Evolutionary conservation across 2,113 vertebrate species (phyloP), one percentile per base, ranked within the genome.

Genomic region (Oryzias melastigma): DNA sequence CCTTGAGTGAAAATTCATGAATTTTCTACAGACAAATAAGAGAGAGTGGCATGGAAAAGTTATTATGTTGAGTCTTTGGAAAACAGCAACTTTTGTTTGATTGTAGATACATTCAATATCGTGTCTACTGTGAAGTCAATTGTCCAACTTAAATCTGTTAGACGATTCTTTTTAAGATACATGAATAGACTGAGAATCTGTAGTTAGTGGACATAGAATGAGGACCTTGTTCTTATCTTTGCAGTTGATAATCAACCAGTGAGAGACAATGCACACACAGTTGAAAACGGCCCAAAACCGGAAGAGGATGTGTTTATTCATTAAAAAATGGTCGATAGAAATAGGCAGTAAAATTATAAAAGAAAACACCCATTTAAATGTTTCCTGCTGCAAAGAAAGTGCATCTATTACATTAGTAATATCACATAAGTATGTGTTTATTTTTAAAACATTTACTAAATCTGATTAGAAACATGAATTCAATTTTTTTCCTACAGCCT

Each of bases 1-100:
- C 76, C 86, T 85, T 91, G 67, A 92, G 85, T 35, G 82, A 40
- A 88, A 93, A 89, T 68, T 91, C 53, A 0, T 35, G 50, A 44
- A 93, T 18, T 53, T 73, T 80, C 91, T 92, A 65, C 22, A 3
- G n/a, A 41, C 15, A 14, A 25, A 55, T 40, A 35, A 4, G 4
- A 59, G 17, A 56, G 29, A 62, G 22, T 48, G 7, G 13, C 8
- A 22, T 35, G 4, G 16, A 35, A 35, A 12, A 10, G 10, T 35
- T 35, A 35, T 35, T 10, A 35, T 35, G 8, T 12, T 35, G 35
- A 12, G 8, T 35, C 10, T 35, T 8, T 35, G 35, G 15, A 16
- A 5, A 49, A 25, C 25, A 0, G 12, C 2, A 3, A 5, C 41
- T 14, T 7, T 49, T 58, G 44, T 29, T 22, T 47, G 46, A 3